A percentile compares a stretch with the other conserved stretches of the same genome.
Conservation (phyloP, 1,140 invertebrate genomes). For the Brachionus sp. region DNA sequence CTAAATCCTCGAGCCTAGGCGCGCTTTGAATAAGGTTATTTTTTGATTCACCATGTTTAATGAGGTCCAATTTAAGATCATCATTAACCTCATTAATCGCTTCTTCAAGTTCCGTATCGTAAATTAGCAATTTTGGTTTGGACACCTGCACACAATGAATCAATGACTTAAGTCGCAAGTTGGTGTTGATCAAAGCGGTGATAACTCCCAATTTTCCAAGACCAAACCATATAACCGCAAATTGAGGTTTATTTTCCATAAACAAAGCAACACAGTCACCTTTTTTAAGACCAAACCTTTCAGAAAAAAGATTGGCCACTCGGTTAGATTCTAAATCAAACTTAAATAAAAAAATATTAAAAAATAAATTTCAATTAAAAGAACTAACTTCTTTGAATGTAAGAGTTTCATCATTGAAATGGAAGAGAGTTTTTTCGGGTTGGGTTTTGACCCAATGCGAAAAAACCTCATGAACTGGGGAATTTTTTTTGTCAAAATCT, state of each 20-base stretch:
- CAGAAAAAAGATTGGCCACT: constrained; percentile 18
- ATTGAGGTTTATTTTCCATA: constrained; percentile 77
- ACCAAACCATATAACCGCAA: constrained; percentile 80
- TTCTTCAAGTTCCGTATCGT: constrained; percentile 26
- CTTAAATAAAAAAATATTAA: neutral
- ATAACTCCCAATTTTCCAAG: constrained; percentile 77
- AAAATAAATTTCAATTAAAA: neutral
- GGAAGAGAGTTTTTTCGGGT: constrained; percentile 3
- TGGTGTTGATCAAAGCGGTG: constrained; percentile 81
- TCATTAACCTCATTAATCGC: neutral
- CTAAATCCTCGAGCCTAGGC: neutral
- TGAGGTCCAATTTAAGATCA: neutral
- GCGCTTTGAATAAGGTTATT: neutral
- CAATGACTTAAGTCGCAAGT: constrained; percentile 71
- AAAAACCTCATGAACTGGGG: constrained; percentile 8
- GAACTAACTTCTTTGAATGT: constrained; percentile 31
- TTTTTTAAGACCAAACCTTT: constrained; percentile 5
- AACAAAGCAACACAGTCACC: constrained; percentile 79
- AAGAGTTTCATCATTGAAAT: neutral
- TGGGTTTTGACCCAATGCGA: constrained; percentile 18
- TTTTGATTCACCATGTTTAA: constrained; percentile 11
- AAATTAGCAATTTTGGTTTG: constrained; percentile 75
- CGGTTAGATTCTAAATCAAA: constrained; percentile 20
- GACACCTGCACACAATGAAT: constrained; percentile 76
- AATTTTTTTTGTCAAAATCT: neutral